Conservation (phyloP, 2,797 vertebrate species). For the Malacoctenus gilli region DNA sequence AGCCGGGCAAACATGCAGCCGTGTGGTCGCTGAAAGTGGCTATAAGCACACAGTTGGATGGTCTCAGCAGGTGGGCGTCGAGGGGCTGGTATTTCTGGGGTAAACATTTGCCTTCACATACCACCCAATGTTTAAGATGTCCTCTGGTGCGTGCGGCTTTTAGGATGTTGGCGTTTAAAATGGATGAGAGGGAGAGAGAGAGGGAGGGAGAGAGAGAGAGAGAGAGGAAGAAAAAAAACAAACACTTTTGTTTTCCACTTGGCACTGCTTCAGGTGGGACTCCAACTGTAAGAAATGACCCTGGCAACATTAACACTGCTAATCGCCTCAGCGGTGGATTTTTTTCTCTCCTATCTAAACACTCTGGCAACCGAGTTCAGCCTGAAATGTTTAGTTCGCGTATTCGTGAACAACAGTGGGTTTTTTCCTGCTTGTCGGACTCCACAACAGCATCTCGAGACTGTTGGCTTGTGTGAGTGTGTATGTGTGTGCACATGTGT, state of each 20-base stretch:
- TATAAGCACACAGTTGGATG: slow-evolving; percentile 30
- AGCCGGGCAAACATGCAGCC: slow-evolving; percentile 11
- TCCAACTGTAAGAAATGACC: slow-evolving; percentile 29
- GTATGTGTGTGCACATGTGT: slow-evolving; percentile 14
- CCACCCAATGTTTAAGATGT: slow-evolving; percentile 39
- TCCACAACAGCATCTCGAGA: slow-evolving; percentile 24
- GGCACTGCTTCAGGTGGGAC: slow-evolving; percentile 32
- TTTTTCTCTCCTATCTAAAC: background rate
- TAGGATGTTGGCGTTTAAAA: slow-evolving; percentile 58
- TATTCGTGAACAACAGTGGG: slow-evolving; percentile 28
- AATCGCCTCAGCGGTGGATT: background rate
- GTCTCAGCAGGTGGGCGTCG: slow-evolving; percentile 60
- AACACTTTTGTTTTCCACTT: slow-evolving; percentile 23
- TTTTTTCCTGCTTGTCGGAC: slow-evolving; percentile 30
- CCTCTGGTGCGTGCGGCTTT: slow-evolving; percentile 40
- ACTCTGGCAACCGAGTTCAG: slow-evolving; percentile 18
- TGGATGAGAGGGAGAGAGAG: background rate
- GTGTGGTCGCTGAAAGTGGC: slow-evolving; percentile 16
- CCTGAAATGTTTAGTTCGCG: too few relatives aligned
- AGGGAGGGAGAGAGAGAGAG: too few relatives aligned
- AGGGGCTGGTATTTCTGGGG: slow-evolving; percentile 48
- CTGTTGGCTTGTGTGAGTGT: slow-evolving; percentile 34
- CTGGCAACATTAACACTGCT: slow-evolving; percentile 19
- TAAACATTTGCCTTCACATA: slow-evolving; percentile 53
- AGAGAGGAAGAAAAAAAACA: too few relatives aligned